These are phyloP conservation scores for Bradypus variegatus DNA, from an alignment of 2,797 vertebrate species.

Conservation along the genomic window DNA sequence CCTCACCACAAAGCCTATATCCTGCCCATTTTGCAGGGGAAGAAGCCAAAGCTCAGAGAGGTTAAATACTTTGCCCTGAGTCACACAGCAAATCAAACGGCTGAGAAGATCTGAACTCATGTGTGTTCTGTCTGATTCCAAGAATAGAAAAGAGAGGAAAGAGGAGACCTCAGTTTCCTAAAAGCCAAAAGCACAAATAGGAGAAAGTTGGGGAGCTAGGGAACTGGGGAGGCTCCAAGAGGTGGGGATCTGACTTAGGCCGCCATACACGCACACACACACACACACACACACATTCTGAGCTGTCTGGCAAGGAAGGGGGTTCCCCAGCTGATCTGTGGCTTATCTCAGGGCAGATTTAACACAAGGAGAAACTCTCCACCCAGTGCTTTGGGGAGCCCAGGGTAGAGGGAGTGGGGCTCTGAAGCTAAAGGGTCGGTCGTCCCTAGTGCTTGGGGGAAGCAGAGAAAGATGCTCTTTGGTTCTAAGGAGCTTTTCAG, in stretches of 20 bases:
- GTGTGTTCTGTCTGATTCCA: not conserved
- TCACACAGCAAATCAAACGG: not conserved
- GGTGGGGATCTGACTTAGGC: not conserved
- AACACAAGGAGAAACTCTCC: not conserved
- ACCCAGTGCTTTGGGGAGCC: not conserved
- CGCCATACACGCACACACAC: no score
- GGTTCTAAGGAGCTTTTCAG: not conserved
- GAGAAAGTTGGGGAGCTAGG: not conserved
- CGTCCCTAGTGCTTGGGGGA: not conserved
- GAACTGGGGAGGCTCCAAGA: not conserved
- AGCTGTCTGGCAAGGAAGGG: not conserved
- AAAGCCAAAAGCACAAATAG: not conserved
- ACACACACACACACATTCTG: no score
- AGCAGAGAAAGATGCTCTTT: not conserved
- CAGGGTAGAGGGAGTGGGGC: not conserved
- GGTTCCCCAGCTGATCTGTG: not conserved
- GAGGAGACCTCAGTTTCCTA: not conserved
- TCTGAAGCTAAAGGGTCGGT: not conserved
- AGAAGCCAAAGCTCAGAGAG: not conserved
- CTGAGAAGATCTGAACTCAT: not conserved
- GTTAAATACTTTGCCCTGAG: not conserved
- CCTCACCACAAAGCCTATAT: not conserved
- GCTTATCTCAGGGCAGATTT: not conserved
- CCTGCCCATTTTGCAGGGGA: not conserved
- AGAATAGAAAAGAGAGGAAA: not conserved